Evolutionary conservation across 2,888 invertebrate species (phyloP), one percentile per base, ranked within the genome.

Genomic region (Allophyes oxyacanthae): DNA sequence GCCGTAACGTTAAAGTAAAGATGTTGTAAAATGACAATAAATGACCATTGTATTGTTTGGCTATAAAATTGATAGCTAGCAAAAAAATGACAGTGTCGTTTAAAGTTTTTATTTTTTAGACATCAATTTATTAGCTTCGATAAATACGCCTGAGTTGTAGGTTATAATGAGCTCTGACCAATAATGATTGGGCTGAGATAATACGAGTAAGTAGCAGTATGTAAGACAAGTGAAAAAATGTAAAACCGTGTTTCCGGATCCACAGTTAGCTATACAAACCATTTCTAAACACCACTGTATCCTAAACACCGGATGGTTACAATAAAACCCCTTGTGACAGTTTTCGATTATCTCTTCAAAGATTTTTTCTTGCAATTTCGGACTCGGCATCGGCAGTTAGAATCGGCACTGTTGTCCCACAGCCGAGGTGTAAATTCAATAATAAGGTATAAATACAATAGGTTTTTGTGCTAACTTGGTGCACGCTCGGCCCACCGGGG

Each of bases 351-450:
- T 81, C 69, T 72, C 66, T 69, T 77, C 71, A 70, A 72, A 67
- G 38, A 28, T 56, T 74, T 80, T 82, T 20, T 85, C 82, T 79
- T 58, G 75, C 77, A 28, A 76, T 65, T 70, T 70, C 57, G 63
- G 71, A 68, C 75, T 77, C 74, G 49, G 59, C 46, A 66, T 77
- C 74, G 49, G 59, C 46, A 66, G 59, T 64, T 60, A 53, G 60
- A 61, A 61, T 61, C 57, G 48, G 75, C 75, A 73, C 70, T 78
- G 77, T 79, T 81, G 78, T 80, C 77, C 80, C 74, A 79, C 79
- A 73, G 67, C 65, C 64, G 81, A 88, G 87, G 90, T 89, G 89
- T 88, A 85, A 89, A 89, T 87, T 85, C 87, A 84, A 86, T 89
- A 86, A 87, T 88, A 85, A 85, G 81, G 73, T 78, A 68, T 48